Percentiles rank a stretch among this genome's conserved stretches.
These are phyloP conservation scores for Strix occidentalis DNA, from an alignment of 2,797 vertebrate genomes.

Conservation along the genomic window DNA sequence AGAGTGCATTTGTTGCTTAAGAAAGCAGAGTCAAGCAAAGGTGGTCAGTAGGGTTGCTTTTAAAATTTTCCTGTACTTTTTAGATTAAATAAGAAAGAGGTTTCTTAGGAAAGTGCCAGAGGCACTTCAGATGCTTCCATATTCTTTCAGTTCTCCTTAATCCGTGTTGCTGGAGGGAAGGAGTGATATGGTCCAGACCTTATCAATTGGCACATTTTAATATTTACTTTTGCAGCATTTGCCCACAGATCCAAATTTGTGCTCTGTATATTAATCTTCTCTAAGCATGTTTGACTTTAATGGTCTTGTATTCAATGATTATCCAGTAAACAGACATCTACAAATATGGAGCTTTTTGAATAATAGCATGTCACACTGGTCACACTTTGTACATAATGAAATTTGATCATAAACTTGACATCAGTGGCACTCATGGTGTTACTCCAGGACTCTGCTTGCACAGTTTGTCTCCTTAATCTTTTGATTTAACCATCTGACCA, in stretches of 20 bases:
- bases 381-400: not conserved
- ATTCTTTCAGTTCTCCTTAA: not conserved
- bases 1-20: not conserved
- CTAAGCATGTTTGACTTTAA: constrained; percentile 3
- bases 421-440: not conserved
- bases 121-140: not conserved
- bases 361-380: not conserved
- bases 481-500: not conserved
- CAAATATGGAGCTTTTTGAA: not conserved
- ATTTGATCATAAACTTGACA: not conserved
- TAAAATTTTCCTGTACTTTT: not conserved
- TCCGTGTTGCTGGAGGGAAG: not conserved
- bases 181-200: not conserved
- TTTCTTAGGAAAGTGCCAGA: not conserved
- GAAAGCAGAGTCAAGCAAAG: not conserved
- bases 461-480: not conserved
- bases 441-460: not conserved
- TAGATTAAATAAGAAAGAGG: not conserved
- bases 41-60: not conserved
- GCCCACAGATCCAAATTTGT: not conserved
- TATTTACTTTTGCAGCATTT: constrained; percentile 1
- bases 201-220: not conserved
- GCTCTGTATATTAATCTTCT: not conserved
- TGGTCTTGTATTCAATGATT: not conserved
- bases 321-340: not conserved